Evolutionary conservation across 53 echinoderm and acorn worm species (phyloP).

Genomic region (Apostichopus leukothele): DNA sequence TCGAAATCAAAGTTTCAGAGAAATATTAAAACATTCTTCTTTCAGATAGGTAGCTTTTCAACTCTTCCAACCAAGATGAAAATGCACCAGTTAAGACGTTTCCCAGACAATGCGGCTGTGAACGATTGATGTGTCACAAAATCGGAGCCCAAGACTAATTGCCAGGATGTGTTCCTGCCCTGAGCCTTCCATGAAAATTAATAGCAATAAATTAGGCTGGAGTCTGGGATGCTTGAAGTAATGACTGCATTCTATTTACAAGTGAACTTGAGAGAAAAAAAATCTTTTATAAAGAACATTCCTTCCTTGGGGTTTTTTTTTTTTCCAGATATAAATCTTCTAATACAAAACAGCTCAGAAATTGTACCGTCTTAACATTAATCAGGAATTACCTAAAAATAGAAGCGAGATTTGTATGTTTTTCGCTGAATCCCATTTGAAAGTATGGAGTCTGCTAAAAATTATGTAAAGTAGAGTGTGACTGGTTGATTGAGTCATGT

Average conservation of each 20-base stretch:
- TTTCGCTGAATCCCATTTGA: too few species aligned
- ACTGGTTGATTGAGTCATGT: too few species aligned
- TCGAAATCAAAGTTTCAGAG: too few species aligned
- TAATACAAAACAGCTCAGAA: too few species aligned
- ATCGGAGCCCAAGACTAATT: background rate
- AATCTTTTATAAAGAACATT: background rate
- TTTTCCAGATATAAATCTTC: too few species aligned
- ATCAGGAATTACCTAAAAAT: too few species aligned
- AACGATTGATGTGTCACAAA: background rate
- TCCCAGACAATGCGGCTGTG: background rate
- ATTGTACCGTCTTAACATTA: too few species aligned
- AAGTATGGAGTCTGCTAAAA: too few species aligned
- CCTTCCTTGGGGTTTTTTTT: background rate
- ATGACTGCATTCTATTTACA: background rate
- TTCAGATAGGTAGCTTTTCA: background rate
- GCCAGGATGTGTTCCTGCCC: background rate
- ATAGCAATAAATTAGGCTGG: conserved; percentile 2
- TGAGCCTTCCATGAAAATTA: background rate
- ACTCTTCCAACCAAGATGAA: background rate
- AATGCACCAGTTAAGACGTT: background rate
- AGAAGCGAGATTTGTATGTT: too few species aligned
- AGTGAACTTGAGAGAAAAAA: background rate
- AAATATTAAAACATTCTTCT: too few species aligned
- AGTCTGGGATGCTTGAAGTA: background rate
- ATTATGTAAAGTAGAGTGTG: too few species aligned